Evolutionary conservation across 35 echinoderm and acorn worm species (phyloP).

Genomic region (Acanthaster planci): DNA sequence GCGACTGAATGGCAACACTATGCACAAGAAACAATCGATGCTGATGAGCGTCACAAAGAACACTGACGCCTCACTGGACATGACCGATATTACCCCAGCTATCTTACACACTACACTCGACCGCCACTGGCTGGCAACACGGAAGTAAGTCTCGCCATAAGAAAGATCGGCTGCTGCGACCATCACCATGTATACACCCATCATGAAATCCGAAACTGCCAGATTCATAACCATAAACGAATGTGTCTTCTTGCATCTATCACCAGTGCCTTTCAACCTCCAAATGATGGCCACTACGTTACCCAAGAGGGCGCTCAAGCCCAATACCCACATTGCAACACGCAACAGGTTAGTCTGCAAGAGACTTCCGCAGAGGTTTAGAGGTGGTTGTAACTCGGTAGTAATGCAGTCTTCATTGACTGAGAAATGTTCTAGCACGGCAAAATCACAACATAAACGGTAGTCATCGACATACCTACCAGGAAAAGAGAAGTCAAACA

Average conservation of each 20-base stretch:
- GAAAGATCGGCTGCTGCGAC: constrained; percentile 51
- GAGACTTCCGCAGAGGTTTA: constrained; percentile 34
- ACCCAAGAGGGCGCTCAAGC: constrained; percentile 53
- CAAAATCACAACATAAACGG: constrained; percentile 23
- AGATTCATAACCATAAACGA: constrained; percentile 48
- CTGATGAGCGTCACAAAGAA: too few species aligned
- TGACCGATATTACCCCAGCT: constrained; percentile 44
- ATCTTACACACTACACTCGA: constrained; percentile 45
- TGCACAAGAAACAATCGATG: too few species aligned
- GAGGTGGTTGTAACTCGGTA: neutral
- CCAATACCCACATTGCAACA: constrained; percentile 54
- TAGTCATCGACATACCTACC: constrained; percentile 28
- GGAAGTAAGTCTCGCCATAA: constrained; percentile 49
- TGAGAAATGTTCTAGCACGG: too few species aligned
- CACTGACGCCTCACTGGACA: too few species aligned
- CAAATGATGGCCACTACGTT: constrained; percentile 45
- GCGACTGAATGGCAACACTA: too few species aligned
- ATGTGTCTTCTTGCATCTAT: neutral
- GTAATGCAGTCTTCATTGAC: neutral
- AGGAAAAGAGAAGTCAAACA: too few species aligned
- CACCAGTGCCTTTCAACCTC: neutral
- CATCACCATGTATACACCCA: constrained; percentile 66
- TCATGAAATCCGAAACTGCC: constrained; percentile 57
- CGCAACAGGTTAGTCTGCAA: constrained; percentile 45
- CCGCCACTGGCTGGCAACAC: constrained; percentile 38